Conservation (phyloP, 2,113 vertebrate genomes). For the Leuciscus idus region DNA sequence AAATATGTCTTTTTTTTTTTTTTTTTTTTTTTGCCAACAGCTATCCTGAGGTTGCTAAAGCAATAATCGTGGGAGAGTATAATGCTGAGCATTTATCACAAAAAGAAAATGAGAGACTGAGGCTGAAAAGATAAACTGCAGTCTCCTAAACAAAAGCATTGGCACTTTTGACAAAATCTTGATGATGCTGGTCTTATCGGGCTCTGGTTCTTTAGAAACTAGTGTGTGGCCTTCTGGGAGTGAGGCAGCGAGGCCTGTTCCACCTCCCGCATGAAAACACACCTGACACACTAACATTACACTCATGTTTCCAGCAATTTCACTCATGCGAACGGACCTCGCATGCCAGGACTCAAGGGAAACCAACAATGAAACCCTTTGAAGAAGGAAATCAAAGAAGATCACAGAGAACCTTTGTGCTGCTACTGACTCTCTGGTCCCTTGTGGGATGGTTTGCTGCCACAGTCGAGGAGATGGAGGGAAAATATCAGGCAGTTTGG, state of each 20-base stretch:
- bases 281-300: conserved; percentile 41
- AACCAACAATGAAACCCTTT: conserved; percentile 25
- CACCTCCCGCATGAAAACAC: neutral
- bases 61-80: conserved; percentile 20
- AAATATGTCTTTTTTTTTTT: neutral
- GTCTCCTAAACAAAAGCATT: conserved; percentile 59
- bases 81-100: conserved; percentile 43
- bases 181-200: conserved; percentile 41
- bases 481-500: neutral
- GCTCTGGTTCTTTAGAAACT: conserved; percentile 13
- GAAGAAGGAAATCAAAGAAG: conserved; percentile 30
- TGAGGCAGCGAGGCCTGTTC: conserved; percentile 17
- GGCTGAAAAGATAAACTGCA: conserved; percentile 8
- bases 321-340: neutral
- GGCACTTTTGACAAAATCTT: conserved; percentile 41
- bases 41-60: conserved; percentile 31
- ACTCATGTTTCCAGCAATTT: conserved; percentile 35
- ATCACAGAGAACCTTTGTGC: conserved; percentile 21
- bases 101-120: conserved; percentile 9
- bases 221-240: conserved; percentile 42
- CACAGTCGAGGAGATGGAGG: neutral
- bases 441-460: neutral
- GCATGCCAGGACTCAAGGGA: conserved; percentile 9
- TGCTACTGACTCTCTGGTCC: neutral
- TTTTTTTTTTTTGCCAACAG: conserved; percentile 5